A percentile compares a stretch with the other conserved stretches of the same genome.
Evolutionary conservation across 2,888 invertebrate species (phyloP).

Genomic region (Dinocampus coccinellae): DNA sequence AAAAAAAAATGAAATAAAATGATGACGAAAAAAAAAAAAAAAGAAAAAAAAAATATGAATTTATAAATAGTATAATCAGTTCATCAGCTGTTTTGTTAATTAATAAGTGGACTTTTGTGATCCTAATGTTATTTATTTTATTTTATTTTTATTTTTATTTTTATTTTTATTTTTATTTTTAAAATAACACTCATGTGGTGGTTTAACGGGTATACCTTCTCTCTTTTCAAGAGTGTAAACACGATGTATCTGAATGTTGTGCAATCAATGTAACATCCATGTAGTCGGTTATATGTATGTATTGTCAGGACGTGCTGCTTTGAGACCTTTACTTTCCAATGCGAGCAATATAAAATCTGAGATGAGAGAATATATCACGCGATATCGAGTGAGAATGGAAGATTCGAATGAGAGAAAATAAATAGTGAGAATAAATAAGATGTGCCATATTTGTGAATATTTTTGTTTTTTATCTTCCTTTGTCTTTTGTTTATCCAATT

Average conservation of each 20-base stretch:
- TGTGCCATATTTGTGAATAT: background rate
- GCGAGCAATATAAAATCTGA: background rate
- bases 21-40: background rate
- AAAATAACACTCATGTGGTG: background rate
- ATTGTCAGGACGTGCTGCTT: slow-evolving; percentile 11
- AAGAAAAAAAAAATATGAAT: background rate
- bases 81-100: slow-evolving; percentile 35
- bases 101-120: slow-evolving; percentile 26
- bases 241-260: background rate
- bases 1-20: background rate
- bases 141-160: background rate
- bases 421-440: background rate
- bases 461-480: background rate
- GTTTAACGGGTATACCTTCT: background rate
- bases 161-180: too few species aligned
- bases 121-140: too few species aligned
- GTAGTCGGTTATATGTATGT: slow-evolving; percentile 12
- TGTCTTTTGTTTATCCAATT: background rate
- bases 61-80: background rate
- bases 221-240: background rate
- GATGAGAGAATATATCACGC: slow-evolving; percentile 5
- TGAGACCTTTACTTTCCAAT: slow-evolving; percentile 39
- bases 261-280: background rate
- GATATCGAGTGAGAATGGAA: background rate
- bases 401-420: background rate